Evolutionary conservation across 1,140 invertebrate species (phyloP), one percentile per base, ranked within the genome.

Genomic region (Euura lappo): DNA sequence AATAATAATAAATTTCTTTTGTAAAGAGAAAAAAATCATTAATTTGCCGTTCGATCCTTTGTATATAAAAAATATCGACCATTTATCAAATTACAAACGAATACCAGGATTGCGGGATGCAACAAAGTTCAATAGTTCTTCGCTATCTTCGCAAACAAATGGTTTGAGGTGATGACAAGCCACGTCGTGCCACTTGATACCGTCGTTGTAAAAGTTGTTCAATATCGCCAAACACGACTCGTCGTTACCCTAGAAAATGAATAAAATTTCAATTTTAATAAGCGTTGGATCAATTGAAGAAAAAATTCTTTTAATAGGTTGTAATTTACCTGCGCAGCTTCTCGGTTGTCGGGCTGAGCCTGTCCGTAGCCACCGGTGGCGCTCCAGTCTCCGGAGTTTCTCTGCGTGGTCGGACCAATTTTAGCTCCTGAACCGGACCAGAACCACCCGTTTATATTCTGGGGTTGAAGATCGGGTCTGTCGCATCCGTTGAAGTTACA

Each of bases 181-280:
- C 11, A 97, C 94, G 81, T 97, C 95, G 89, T 97, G 95, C 94
- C 96, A 97, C 86, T 96, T 96, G 78, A 96, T 90, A 47, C 96
- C 96, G 81, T 97, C 96, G 79, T 95, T 94, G 89, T 97, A 97
- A 90, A 97, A 97, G 85, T 97, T 97, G 89, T 97, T 97, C 78
- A 97, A 86, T 76, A 97, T 95, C 42, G 95, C 93, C 79, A 97
- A 83, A 81, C 96, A 97, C 44, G 95, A 96, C 87, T 97, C 96
- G 80, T 97, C 95, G 77, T 96, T 96, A 76, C 94, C 93, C 93
- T 94, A 85, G 2, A 85, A 87, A 82, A 44, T 73, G 28, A 71
- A 72, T 47, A 45, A 73, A 77, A 65, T 66, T 45, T 42, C 60
- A 44, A 7, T 60, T 60, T 8, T n/a, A 8, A 60, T 60, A 60